Evolutionary conservation across 2,797 vertebrate genomes (phyloP).

Genomic region (Nyctibius grandis): DNA sequence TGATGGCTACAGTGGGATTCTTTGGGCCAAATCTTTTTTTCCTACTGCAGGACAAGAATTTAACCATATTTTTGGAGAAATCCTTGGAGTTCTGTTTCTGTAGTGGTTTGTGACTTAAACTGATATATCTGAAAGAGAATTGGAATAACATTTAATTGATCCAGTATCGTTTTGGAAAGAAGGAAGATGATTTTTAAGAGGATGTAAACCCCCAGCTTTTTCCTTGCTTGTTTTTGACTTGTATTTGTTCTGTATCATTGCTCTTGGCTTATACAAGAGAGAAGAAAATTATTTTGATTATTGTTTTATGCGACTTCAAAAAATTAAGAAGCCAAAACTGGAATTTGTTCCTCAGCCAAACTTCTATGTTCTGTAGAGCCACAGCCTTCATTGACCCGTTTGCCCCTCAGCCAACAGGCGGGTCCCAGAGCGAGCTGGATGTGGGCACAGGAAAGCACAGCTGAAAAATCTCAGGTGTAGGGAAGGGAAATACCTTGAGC

Average conservation of each 20-base stretch:
- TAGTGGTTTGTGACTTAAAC: background rate
- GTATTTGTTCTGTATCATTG: background rate
- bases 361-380: background rate
- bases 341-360: background rate
- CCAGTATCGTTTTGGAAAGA: background rate
- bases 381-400: no score
- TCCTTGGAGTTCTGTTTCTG: background rate
- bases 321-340: background rate
- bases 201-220: background rate
- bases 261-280: background rate
- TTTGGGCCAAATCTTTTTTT: background rate
- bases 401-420: fast-evolving
- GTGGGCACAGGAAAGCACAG: fast-evolving
- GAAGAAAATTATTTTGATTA: background rate
- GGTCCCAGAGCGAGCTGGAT: fast-evolving
- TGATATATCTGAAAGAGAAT: background rate
- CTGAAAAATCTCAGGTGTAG: background rate
- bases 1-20: background rate
- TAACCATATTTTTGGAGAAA: background rate
- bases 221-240: background rate
- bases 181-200: background rate
- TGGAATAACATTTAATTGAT: background rate
- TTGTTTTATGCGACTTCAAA: background rate
- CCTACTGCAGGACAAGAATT: background rate
- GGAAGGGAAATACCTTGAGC: background rate